Conservation (phyloP, 2,888 invertebrate genomes). For the Sarcophaga caerulescens region DNA sequence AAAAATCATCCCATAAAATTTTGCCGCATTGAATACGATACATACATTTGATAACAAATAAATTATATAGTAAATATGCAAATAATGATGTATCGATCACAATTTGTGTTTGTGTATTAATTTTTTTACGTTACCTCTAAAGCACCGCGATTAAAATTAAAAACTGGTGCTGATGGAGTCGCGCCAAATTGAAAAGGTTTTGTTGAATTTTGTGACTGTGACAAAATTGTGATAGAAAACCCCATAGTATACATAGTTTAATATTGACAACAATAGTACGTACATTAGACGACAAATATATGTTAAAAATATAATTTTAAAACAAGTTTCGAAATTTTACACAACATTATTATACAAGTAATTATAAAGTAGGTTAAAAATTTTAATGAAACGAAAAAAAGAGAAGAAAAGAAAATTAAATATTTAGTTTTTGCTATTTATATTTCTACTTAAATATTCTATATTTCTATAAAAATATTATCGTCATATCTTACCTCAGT, state of each 20-base stretch:
- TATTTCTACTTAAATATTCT: slow-evolving; percentile 5
- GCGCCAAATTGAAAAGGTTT: slow-evolving; percentile 78
- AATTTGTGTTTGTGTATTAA: slow-evolving; percentile 30
- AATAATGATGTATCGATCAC: slow-evolving; percentile 20
- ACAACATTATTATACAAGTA: slow-evolving; percentile 45
- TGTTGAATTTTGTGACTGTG: slow-evolving; percentile 70
- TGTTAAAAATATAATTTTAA: slow-evolving; percentile 52
- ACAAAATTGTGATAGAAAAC: slow-evolving; percentile 35
- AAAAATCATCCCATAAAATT: neutral
- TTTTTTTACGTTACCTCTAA: slow-evolving; percentile 71
- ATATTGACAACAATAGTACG: slow-evolving; percentile 29
- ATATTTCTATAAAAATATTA: neutral
- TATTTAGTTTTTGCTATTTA: slow-evolving; percentile 41
- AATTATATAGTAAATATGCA: neutral
- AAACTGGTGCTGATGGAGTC: slow-evolving; percentile 74
- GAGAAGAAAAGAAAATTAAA: slow-evolving; percentile 60
- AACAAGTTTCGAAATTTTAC: slow-evolving; percentile 29
- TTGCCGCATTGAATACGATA: no score
- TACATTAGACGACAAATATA: slow-evolving; percentile 50
- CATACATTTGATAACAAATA: neutral
- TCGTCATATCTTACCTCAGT: slow-evolving; percentile 68
- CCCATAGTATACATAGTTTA: slow-evolving; percentile 27
- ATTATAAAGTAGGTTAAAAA: slow-evolving; percentile 40
- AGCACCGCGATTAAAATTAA: slow-evolving; percentile 75
- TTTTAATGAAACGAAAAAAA: slow-evolving; percentile 50